Evolutionary conservation across 1,140 invertebrate species (phyloP).

Genomic region (Drosophila albomicans): DNA sequence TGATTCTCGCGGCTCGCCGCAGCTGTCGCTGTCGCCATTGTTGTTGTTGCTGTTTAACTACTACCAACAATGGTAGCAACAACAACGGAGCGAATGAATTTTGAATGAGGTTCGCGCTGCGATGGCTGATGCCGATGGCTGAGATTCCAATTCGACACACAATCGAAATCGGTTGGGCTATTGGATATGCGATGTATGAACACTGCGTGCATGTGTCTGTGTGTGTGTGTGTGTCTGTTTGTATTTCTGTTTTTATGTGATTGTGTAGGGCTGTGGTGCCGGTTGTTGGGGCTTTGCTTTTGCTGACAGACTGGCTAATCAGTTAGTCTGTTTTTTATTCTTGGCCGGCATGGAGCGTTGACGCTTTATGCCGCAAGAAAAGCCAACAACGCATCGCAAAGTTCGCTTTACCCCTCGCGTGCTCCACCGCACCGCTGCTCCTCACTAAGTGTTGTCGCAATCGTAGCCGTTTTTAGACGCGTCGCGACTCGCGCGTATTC

Average conservation of each 20-base stretch:
- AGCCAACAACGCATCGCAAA: slow-evolving; percentile 23
- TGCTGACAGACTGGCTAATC: slow-evolving; percentile 68
- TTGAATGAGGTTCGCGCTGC: slow-evolving; percentile 48
- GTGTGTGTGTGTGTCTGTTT: not conserved
- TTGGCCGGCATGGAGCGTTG: slow-evolving; percentile 76
- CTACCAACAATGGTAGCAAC: slow-evolving; percentile 12
- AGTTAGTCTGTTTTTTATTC: slow-evolving; percentile 80
- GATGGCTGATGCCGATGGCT: slow-evolving; percentile 26
- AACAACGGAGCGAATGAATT: slow-evolving; percentile 42
- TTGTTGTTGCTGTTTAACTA: slow-evolving; percentile 15
- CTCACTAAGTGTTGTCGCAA: slow-evolving; percentile 52
- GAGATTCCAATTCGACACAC: slow-evolving; percentile 51
- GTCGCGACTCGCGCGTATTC: slow-evolving; percentile 19
- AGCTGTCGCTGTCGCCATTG: slow-evolving; percentile 1
- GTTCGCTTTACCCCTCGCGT: slow-evolving; percentile 6
- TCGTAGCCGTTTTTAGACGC: slow-evolving; percentile 72
- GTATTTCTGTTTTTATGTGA: slow-evolving; percentile 1
- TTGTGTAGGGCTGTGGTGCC: slow-evolving; percentile 19
- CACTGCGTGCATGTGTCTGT: not conserved
- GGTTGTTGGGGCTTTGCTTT: slow-evolving; percentile 53
- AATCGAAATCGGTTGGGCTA: slow-evolving; percentile 31
- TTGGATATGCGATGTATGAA: slow-evolving; percentile 14
- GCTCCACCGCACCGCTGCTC: not conserved
- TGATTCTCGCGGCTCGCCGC: not conserved
- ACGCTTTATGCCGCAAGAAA: slow-evolving; percentile 36